phyloP scores from a whole-genome alignment of 2,113 vertebrate genomes.

The Toxotes jaculatrix region DNA sequence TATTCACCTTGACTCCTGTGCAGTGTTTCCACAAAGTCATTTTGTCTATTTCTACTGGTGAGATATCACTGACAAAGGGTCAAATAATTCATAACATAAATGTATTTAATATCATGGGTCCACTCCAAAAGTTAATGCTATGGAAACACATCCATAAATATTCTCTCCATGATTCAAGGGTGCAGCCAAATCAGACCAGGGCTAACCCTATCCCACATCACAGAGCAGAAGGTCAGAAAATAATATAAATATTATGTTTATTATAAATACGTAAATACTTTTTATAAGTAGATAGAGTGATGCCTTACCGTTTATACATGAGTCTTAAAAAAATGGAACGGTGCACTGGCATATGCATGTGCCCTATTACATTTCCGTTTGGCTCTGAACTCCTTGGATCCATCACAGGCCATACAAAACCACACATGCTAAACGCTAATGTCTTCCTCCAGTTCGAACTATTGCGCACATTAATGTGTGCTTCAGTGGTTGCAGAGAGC shows the following conservation, averaged over 20 bases:
- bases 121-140: conserved; percentile 58
- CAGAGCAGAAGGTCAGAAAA: conserved; percentile 17
- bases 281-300: background rate
- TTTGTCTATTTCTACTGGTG: conserved; percentile 31
- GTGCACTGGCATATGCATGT: conserved; percentile 9
- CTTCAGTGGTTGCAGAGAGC: conserved; percentile 67
- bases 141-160: conserved; percentile 66
- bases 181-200: background rate
- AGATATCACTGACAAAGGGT: conserved; percentile 57
- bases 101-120: conserved; percentile 50
- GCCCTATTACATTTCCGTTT: conserved; percentile 6
- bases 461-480: conserved; percentile 46
- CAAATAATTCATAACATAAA: conserved; percentile 33
- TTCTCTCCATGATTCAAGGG: conserved; percentile 27
- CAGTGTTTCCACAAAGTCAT: conserved; percentile 50
- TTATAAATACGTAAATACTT: conserved; percentile 6
- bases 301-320: background rate
- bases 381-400: conserved; percentile 12
- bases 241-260: background rate
- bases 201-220: conserved; percentile 7
- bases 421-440: conserved; percentile 53
- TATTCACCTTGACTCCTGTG: conserved; percentile 66
- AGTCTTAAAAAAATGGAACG: background rate
- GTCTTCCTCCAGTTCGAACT: conserved; percentile 47
- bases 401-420: conserved; percentile 34